Base-by-base conservation (phyloP, 2,797 vertebrate species). In the Champsocephalus gunnari region DNA sequence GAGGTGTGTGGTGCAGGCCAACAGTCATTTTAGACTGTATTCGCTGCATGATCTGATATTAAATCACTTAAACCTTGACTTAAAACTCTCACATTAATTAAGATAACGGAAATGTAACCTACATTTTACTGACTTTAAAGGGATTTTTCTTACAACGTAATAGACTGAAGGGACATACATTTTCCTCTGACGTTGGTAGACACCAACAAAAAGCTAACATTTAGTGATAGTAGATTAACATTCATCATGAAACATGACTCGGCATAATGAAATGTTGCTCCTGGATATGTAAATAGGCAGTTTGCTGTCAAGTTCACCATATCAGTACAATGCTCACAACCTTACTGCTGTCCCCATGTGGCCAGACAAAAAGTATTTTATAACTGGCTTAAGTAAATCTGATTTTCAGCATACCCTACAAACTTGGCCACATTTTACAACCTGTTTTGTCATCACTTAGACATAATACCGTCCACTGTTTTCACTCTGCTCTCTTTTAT, bases 381-480 rank as follows among this genome's bases (percentile, higher is more conserved):
- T 12, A 34, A 17, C 55, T 53, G 4, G 14, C 38, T 17, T 54
- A n/a, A 11, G 12, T 65, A 34, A 55, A 6, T 51, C 17, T 44
- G 43, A 72, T 65, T 7, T 63, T 66, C 43, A 19, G 6, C 49
- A 60, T 14, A 41, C 16, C 3, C 12, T 2, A 28, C 59, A 38
- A 63, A 66, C 60, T 74, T 65, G 41, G 70, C 64, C 53, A 59
- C 61, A n/a, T 71, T 72, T 80, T 76, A 71, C 51, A 75, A 67
- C 44, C 59, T 47, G n/a, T 61, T 45, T 63, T 51, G 69, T 88
- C 77, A 65, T 41, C 60, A 64, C 41, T n/a, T 12, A 66, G 69
- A 89, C 82, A 85, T 67, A 79, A 86, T 61, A 84, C 70, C 28
- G 63, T 71, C 57, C 82, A 21, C 69, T 85, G 78, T 74, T 90